Percentiles rank a stretch among this genome's conserved stretches.
These are phyloP conservation scores for Acanthosepion esculentum DNA, from an alignment of 2,888 invertebrate species.

Conservation along the genomic window DNA sequence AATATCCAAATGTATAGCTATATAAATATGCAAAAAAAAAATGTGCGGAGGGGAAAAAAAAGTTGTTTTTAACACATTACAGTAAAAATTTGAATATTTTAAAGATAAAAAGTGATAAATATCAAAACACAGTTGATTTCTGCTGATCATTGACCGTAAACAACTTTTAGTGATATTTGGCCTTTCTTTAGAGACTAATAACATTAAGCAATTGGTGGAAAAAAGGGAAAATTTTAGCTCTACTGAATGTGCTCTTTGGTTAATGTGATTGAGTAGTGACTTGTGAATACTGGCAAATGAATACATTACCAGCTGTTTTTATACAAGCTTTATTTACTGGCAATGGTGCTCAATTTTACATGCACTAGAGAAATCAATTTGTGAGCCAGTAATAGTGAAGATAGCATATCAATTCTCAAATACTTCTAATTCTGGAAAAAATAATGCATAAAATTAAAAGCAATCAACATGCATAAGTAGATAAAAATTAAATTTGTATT, in stretches of 20 bases:
- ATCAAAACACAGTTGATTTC: neutral
- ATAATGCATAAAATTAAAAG: neutral
- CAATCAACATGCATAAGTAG: neutral
- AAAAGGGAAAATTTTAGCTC: neutral
- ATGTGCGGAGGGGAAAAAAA: too few relatives aligned
- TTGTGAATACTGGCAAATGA: neutral
- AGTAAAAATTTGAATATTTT: neutral
- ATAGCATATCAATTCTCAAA: neutral
- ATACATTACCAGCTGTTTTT: neutral
- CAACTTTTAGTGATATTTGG: neutral
- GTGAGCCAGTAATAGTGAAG: neutral
- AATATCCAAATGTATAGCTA: too few relatives aligned
- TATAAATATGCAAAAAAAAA: too few relatives aligned
- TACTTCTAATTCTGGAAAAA: neutral
- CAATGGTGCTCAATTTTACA: neutral
- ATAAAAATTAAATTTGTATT: neutral
- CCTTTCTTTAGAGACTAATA: neutral
- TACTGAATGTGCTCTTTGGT: neutral
- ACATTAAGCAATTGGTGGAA: neutral
- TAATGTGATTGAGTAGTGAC: neutral
- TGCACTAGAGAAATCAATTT: neutral
- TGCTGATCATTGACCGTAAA: neutral
- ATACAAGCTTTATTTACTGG: neutral
- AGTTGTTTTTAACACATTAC: neutral
- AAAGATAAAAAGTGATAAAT: neutral